These are phyloP conservation scores for Dromas ardeola DNA, from an alignment of 2,113 vertebrate genomes.

Conservation along the genomic window DNA sequence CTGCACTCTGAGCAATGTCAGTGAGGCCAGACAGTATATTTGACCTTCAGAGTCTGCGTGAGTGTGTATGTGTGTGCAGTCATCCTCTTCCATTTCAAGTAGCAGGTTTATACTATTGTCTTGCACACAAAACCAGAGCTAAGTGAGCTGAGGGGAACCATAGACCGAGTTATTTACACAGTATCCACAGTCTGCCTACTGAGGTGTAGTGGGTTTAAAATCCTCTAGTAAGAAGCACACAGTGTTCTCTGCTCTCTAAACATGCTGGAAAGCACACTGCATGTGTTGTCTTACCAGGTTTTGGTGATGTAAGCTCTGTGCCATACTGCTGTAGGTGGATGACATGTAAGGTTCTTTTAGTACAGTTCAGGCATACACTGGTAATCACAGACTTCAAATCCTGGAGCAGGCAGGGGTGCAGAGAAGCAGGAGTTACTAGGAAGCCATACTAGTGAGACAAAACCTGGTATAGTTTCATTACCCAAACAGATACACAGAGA, in stretches of 20 bases:
- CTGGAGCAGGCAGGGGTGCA: background rate
- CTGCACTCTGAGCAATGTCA: background rate
- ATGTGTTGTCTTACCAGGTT: background rate
- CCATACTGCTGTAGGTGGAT: background rate
- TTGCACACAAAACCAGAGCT: background rate
- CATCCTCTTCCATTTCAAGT: background rate
- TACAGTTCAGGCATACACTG: background rate
- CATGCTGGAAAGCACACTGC: slow-evolving; percentile 30
- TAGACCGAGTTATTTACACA: slow-evolving; percentile 45
- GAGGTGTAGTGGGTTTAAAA: slow-evolving; percentile 58
- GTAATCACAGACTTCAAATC: background rate
- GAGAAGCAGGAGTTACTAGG: background rate
- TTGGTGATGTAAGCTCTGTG: slow-evolving; percentile 32
- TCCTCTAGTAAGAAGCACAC: slow-evolving; percentile 38
- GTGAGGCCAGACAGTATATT: background rate
- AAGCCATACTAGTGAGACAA: background rate
- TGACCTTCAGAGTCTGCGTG: background rate
- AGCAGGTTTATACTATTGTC: slow-evolving; percentile 31
- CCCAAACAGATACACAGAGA: background rate
- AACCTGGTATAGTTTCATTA: background rate
- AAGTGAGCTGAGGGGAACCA: background rate
- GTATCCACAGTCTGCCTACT: slow-evolving; percentile 51
- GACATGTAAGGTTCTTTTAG: background rate
- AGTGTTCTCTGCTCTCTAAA: slow-evolving; percentile 57
- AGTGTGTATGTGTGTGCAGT: background rate